Percentiles rank a stretch among this genome's conserved stretches.
Conservation (phyloP, 2,888 invertebrate genomes). For the Melanargia galathea region DNA sequence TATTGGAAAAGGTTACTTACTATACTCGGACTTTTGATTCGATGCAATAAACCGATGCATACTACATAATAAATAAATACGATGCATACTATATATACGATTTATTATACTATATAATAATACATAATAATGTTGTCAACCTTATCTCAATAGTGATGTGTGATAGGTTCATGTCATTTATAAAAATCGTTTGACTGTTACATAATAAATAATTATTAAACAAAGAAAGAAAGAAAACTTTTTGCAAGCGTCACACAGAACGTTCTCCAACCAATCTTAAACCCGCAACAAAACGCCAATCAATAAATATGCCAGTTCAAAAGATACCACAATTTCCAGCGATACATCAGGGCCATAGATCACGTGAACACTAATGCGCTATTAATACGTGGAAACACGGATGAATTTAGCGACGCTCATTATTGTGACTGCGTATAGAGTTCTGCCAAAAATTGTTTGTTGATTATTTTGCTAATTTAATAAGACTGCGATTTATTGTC, state of each 20-base stretch:
- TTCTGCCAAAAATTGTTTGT: slow-evolving; percentile 14
- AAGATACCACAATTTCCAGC: slow-evolving; percentile 19
- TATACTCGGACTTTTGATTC: too few relatives aligned
- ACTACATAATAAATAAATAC: too few relatives aligned
- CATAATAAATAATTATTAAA: too few relatives aligned
- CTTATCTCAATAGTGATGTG: too few relatives aligned
- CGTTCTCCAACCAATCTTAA: neutral
- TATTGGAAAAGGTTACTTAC: too few relatives aligned
- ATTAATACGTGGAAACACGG: slow-evolving; percentile 10
- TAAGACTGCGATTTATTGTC: slow-evolving; percentile 6
- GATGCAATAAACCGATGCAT: too few relatives aligned
- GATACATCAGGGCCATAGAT: slow-evolving; percentile 14
- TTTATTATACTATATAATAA: too few relatives aligned
- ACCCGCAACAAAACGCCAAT: slow-evolving; percentile 26
- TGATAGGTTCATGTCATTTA: too few relatives aligned
- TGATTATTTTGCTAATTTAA: slow-evolving; percentile 12
- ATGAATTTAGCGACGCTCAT: slow-evolving; percentile 10
- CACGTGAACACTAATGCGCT: slow-evolving; percentile 2
- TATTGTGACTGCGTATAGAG: neutral
- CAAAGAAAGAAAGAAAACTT: too few relatives aligned
- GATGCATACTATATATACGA: too few relatives aligned
- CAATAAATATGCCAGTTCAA: slow-evolving; percentile 36
- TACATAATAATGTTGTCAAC: too few relatives aligned
- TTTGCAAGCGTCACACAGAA: neutral
- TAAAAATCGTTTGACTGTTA: too few relatives aligned